Evolutionary conservation across 2,113 vertebrate species (phyloP).

Genomic region (Mola mola): DNA sequence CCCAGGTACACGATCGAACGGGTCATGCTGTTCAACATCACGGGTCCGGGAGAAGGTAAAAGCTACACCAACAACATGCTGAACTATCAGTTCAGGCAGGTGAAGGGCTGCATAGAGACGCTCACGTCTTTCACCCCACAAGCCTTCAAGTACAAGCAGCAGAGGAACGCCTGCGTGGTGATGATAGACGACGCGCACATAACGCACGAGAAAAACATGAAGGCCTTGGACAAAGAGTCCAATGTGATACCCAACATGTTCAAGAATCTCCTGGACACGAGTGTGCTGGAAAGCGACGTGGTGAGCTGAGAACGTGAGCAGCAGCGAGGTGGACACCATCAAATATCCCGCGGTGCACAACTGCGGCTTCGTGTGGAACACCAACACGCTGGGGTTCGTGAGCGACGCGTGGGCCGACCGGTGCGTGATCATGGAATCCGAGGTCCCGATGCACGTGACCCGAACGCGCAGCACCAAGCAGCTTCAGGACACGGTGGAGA

Average conservation of each 20-base stretch:
- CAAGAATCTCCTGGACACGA: constrained; percentile 33
- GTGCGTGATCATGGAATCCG: constrained; percentile 18
- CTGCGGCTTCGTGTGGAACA: constrained; percentile 36
- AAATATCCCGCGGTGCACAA: constrained; percentile 14
- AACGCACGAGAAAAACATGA: constrained; percentile 15
- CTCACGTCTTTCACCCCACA: constrained; percentile 27
- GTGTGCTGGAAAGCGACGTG: constrained; percentile 26
- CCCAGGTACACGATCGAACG: constrained; percentile 27
- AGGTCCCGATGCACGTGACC: background rate
- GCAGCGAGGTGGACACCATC: no score
- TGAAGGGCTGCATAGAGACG: constrained; percentile 14
- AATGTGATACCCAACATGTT: constrained; percentile 31
- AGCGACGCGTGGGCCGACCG: constrained; percentile 27
- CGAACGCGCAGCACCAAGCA: constrained; percentile 10
- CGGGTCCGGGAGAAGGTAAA: constrained; percentile 16
- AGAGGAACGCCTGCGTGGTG: constrained; percentile 8
- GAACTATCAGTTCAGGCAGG: background rate
- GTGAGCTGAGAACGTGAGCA: background rate
- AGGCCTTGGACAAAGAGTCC: background rate
- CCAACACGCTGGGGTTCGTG: constrained; percentile 20
- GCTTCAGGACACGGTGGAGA: constrained; percentile 6
- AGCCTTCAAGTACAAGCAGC: constrained; percentile 29
- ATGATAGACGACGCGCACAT: constrained; percentile 37
- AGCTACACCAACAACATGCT: constrained; percentile 20
- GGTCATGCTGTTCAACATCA: constrained; percentile 34